Conservation (phyloP, 2,113 vertebrate species). For the Embiotoca jacksoni region DNA sequence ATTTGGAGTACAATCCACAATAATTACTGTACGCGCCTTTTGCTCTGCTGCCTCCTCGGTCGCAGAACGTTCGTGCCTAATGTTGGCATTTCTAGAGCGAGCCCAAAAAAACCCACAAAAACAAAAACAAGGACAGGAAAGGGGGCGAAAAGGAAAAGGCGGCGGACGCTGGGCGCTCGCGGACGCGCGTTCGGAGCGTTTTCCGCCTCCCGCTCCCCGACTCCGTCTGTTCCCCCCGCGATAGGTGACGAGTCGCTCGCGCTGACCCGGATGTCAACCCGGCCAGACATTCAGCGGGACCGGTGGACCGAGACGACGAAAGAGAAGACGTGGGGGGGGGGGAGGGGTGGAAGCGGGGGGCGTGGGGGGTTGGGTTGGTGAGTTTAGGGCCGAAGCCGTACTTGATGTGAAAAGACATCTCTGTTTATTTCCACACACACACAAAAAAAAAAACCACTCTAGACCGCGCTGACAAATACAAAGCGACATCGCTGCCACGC, state of each 20-base stretch:
- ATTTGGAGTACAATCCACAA: conserved; percentile 20
- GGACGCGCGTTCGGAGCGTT: conserved; percentile 19
- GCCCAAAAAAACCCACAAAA: background rate
- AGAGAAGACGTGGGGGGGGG: background rate
- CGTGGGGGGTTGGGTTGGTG: background rate
- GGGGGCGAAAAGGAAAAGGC: too few species aligned
- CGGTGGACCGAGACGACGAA: conserved; percentile 58
- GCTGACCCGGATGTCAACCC: conserved; percentile 74
- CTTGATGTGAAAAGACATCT: conserved; percentile 73
- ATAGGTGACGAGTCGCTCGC: conserved; percentile 67
- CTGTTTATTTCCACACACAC: conserved; percentile 72
- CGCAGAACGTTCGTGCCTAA: conserved; percentile 29
- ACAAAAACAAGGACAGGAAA: background rate
- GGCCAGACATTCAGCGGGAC: conserved; percentile 47
- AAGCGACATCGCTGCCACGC: conserved; percentile 63
- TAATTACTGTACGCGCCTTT: background rate
- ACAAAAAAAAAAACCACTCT: conserved; percentile 36
- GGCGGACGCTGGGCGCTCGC: background rate
- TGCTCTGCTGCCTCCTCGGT: conserved; percentile 24
- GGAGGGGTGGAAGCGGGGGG: background rate
- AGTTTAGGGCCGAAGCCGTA: conserved; percentile 46
- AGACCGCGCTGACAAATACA: conserved; percentile 61
- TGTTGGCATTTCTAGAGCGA: conserved; percentile 3
- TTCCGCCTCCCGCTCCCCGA: conserved; percentile 56
- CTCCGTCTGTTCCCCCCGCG: conserved; percentile 50